These are phyloP conservation scores for Zosterops borbonicus DNA, from an alignment of 2,113 vertebrate genomes.

Conservation along the genomic window DNA sequence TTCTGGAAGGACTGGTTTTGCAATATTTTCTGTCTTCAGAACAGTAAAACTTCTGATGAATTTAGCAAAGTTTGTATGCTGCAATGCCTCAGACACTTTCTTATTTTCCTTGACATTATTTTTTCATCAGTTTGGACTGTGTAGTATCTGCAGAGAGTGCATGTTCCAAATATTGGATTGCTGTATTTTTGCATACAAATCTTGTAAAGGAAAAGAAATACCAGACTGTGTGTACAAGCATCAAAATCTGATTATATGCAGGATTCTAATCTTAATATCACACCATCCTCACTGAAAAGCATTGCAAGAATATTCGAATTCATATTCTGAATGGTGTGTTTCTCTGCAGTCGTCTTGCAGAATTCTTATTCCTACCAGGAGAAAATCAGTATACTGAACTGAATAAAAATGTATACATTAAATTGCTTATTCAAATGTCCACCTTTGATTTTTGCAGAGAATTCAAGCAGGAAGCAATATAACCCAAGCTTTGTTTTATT, in stretches of 20 bases:
- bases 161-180: conserved; percentile 44
- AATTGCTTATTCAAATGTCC: conserved; percentile 79
- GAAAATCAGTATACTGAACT: conserved; percentile 75
- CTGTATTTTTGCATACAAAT: conserved; percentile 66
- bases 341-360: conserved; percentile 72
- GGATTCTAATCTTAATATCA: conserved; percentile 77
- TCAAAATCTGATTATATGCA: conserved; percentile 77
- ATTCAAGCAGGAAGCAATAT: conserved; percentile 73
- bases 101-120: conserved; percentile 45
- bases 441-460: conserved; percentile 74
- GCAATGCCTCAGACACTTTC: not conserved
- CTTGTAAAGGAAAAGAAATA: conserved; percentile 65
- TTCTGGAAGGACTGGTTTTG: conserved; percentile 16
- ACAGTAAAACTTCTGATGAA: not conserved
- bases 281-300: conserved; percentile 65
- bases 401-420: conserved; percentile 81
- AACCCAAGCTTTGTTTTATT: conserved; percentile 76
- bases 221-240: conserved; percentile 60
- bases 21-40: conserved; percentile 8
- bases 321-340: conserved; percentile 74
- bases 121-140: conserved; percentile 51
- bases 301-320: conserved; percentile 73
- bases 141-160: conserved; percentile 25
- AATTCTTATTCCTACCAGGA: conserved; percentile 75
- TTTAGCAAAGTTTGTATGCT: not conserved